Evolutionary conservation across 2,888 invertebrate genomes (phyloP), one percentile per base, ranked within the genome.

Genomic region (Timandra comae): DNA sequence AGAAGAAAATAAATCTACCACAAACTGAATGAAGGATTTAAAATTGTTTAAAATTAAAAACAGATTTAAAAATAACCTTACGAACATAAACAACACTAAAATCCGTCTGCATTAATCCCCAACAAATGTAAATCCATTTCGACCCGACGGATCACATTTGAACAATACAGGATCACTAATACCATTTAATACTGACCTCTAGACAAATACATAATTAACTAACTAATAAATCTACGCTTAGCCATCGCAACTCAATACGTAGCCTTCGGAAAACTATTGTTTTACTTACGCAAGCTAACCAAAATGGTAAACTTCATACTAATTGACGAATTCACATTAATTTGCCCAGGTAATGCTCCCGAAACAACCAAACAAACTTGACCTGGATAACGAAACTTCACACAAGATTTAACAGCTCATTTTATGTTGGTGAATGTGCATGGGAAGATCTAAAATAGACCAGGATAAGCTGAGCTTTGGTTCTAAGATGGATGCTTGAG

Each of bases 241-340:
- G 16, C 16, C 16, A 16, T 16, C 16, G 16, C 16, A 6, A 6
- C 57, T 67, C 51, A 63, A 67, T 66, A 56, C 61, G 39, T 48
- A 59, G 47, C 70, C 67, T 68, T 71, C 64, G 43, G 33, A 33
- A 37, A 44, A 41, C 58, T 44, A 65, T 71, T 73, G 70, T 72
- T 41, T 60, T 49, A 44, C 59, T 74, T 75, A 63, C 67, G 71
- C 63, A 71, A 70, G 50, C 45, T 39, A 49, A 45, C 36, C 47
- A 51, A 42, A 54, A 52, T 56, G 49, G 50, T 16, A 16, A 16
- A 52, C 50, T 57, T 56, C 51, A 58, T 49, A 56, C 62, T 69
- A 73, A 73, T 75, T 73, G 65, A 59, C 49, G 61, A 61, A 70
- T 68, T 66, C 70, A 69, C 68, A 71, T 74, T 71, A 75, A 72